These are phyloP conservation scores for Sebastes fasciatus DNA, from an alignment of 2,113 vertebrate species.

Conservation along the genomic window DNA sequence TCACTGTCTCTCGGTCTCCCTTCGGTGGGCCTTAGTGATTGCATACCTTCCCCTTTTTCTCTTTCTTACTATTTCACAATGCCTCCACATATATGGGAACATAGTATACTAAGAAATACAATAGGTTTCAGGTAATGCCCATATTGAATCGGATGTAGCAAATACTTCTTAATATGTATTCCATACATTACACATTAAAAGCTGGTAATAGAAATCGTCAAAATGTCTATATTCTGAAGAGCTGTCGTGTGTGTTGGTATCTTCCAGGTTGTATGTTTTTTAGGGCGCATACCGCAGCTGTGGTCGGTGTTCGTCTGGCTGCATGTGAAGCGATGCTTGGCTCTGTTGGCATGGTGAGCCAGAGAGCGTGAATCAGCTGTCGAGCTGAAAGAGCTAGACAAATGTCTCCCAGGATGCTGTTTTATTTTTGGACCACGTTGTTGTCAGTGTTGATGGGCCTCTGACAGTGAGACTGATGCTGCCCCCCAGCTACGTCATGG, in stretches of 20 bases:
- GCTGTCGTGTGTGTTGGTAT: neutral
- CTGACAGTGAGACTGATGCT: constrained; percentile 72
- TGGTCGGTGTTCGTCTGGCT: constrained; percentile 31
- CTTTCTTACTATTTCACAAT: neutral
- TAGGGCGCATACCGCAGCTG: neutral
- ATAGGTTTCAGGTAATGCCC: neutral
- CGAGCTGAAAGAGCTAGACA: constrained; percentile 61
- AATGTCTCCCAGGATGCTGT: constrained; percentile 73
- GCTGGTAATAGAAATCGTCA: neutral
- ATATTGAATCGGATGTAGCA: neutral
- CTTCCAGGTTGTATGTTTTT: neutral
- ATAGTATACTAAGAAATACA: neutral
- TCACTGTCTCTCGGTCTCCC: constrained; percentile 2
- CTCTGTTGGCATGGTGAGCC: constrained; percentile 51
- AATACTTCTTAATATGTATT: neutral
- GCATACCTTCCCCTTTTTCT: neutral
- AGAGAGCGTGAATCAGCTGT: constrained; percentile 69
- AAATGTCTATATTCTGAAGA: neutral
- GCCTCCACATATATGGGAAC: neutral
- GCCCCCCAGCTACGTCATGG: constrained; percentile 50
- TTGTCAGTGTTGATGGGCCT: constrained; percentile 69
- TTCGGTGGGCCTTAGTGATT: constrained; percentile 12
- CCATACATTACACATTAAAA: neutral
- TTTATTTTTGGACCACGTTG: constrained; percentile 77
- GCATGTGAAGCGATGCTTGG: constrained; percentile 29